Percentiles rank a stretch among this genome's conserved stretches.
These are phyloP conservation scores for Drosophila stalkeri DNA, from an alignment of 2,888 invertebrate genomes.

Conservation along the genomic window DNA sequence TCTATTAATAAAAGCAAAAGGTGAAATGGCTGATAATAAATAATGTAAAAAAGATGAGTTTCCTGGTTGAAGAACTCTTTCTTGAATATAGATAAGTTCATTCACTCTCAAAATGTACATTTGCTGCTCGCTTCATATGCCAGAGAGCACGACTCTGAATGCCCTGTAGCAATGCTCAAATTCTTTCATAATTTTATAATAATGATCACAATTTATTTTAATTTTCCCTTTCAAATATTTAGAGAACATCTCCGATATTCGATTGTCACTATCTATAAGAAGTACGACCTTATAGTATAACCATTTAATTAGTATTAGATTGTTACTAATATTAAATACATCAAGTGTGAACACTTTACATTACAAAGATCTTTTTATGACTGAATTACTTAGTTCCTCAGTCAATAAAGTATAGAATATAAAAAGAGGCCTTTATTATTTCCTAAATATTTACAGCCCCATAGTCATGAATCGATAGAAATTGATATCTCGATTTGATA, in stretches of 20 bases:
- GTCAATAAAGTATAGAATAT: slow-evolving; percentile 1
- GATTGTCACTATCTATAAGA: background rate
- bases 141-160: background rate
- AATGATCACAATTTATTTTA: too few relatives aligned
- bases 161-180: background rate
- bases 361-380: background rate
- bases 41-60: background rate
- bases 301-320: background rate
- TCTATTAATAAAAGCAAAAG: background rate
- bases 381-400: background rate
- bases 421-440: background rate
- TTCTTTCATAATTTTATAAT: background rate
- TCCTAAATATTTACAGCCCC: slow-evolving; percentile 1
- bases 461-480: background rate
- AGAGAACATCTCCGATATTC: background rate
- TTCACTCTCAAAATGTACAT: background rate
- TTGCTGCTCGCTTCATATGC: background rate
- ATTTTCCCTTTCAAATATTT: too few relatives aligned
- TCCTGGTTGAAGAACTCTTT: background rate
- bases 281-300: background rate
- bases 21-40: background rate
- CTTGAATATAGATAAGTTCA: background rate
- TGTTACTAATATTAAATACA: background rate
- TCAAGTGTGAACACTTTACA: too few relatives aligned
- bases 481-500: slow-evolving; percentile 5